phyloP scores from a whole-genome alignment of 1,140 invertebrate genomes.

The Hycleus cichorii region DNA sequence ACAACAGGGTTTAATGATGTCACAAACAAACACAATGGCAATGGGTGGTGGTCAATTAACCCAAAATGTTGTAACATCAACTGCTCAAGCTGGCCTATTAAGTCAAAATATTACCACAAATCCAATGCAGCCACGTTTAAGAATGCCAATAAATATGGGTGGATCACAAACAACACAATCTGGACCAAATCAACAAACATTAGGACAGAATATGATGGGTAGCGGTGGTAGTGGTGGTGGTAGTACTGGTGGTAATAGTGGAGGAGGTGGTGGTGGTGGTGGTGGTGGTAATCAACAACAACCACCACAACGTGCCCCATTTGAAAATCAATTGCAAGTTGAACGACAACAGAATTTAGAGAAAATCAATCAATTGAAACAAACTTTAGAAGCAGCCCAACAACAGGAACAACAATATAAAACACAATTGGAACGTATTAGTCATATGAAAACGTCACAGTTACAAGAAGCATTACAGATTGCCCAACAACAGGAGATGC shows the following conservation, averaged over 20 bases:
- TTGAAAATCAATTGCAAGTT: conserved; percentile 49
- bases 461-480: conserved; percentile 66
- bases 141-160: not conserved
- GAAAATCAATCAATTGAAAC: conserved; percentile 59
- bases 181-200: conserved; percentile 37
- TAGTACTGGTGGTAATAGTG: no score
- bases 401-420: conserved; percentile 70
- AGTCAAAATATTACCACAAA: conserved; percentile 29
- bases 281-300: not conserved
- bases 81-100: conserved; percentile 24
- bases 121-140: conserved; percentile 7
- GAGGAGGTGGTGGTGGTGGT: no score
- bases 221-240: not conserved
- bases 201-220: conserved; percentile 41
- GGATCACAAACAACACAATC: conserved; percentile 32
- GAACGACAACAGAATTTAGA: conserved; percentile 61
- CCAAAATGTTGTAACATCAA: conserved; percentile 44
- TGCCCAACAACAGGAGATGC: conserved; percentile 69
- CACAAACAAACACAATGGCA: conserved; percentile 52
- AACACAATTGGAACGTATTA: conserved; percentile 61
- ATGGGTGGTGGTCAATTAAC: conserved; percentile 58
- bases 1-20: conserved; percentile 51
- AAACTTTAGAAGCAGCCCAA: conserved; percentile 65
- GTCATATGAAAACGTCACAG: conserved; percentile 55
- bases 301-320: conserved; percentile 43